Percentiles rank a stretch among this genome's conserved stretches.
phyloP scores from a whole-genome alignment of 2,888 invertebrate genomes.

The Acanthacorydalis orientalis region DNA sequence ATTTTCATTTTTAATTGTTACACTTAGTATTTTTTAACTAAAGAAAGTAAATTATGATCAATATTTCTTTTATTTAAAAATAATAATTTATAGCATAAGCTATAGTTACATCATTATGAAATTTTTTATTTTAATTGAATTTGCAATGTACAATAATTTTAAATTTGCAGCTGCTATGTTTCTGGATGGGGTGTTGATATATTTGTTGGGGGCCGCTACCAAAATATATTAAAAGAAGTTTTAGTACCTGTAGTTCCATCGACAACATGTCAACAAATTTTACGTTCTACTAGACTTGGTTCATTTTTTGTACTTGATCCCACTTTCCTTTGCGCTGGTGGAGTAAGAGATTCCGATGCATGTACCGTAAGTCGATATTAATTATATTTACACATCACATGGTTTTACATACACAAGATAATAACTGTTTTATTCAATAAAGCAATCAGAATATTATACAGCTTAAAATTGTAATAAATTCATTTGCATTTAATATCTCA shows the following conservation, averaged over 20 bases:
- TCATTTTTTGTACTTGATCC: conserved; percentile 36
- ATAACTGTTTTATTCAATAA: background rate
- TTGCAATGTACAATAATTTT: background rate
- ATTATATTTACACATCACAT: background rate
- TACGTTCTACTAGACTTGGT: conserved; percentile 49
- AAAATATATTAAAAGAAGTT: conserved; percentile 27
- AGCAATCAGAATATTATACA: background rate
- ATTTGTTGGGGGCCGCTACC: conserved; percentile 31
- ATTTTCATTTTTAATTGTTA: no score
- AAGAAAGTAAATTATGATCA: background rate
- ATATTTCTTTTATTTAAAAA: background rate
- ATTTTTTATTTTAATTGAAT: background rate
- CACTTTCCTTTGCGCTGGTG: conserved; percentile 66
- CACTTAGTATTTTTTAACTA: background rate
- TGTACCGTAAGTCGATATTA: conserved; percentile 43
- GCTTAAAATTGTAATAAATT: no score
- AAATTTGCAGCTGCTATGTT: conserved; percentile 36
- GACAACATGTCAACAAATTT: conserved; percentile 40
- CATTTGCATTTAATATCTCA: no score
- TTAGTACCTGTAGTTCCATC: conserved; percentile 50
- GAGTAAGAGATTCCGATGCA: conserved; percentile 57
- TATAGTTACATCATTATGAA: background rate
- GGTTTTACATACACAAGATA: background rate
- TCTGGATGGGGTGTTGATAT: conserved; percentile 82
- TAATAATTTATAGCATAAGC: background rate